Conservation (phyloP, 2,113 vertebrate species). For the Martes martes region DNA sequence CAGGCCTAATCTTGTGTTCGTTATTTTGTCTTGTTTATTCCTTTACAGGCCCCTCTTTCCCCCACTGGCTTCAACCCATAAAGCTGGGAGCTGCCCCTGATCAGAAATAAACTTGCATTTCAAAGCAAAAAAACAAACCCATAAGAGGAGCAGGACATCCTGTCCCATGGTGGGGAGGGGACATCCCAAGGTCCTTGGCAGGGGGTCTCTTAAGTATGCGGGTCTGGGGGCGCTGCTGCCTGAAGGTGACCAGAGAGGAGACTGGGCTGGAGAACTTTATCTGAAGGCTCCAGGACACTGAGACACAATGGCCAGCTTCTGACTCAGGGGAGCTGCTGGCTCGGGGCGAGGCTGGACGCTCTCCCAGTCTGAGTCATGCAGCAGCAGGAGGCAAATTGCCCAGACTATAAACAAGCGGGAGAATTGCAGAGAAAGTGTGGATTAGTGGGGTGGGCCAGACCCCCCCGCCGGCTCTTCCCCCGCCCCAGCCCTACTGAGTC, state of each 20-base stretch:
- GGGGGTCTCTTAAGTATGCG: neutral
- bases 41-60: neutral
- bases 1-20: neutral
- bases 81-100: neutral
- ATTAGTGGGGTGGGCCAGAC: neutral
- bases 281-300: neutral
- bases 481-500: neutral
- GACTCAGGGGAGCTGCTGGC: neutral
- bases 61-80: neutral
- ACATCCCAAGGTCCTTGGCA: neutral
- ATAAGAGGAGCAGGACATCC: neutral
- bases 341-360: neutral
- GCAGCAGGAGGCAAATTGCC: constrained; percentile 28
- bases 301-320: neutral
- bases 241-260: neutral
- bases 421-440: neutral
- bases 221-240: neutral
- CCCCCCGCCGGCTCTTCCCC: rapidly evolving
- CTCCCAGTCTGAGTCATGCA: neutral
- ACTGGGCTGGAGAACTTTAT: neutral
- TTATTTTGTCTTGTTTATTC: neutral
- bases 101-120: neutral
- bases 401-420: neutral
- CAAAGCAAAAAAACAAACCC: neutral
- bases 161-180: neutral